Conservation (phyloP, 2,113 vertebrate species). For the Clarias macrocephalus region DNA sequence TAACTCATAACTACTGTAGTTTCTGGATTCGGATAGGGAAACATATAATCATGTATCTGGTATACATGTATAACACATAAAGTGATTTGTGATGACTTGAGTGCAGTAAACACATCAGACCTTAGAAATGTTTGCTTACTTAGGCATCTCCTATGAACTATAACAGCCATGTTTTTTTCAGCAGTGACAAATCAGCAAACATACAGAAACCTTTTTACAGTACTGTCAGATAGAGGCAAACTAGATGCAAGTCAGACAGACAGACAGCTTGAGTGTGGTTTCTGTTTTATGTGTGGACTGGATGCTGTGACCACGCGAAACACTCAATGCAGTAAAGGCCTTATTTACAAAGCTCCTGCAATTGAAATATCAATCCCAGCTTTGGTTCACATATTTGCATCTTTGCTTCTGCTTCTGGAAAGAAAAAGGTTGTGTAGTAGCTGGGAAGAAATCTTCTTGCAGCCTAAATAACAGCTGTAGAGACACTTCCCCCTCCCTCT, state of each 20-base stretch:
- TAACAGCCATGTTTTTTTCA: not conserved
- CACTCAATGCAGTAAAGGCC: conserved; percentile 7
- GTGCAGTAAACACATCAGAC: conserved; percentile 14
- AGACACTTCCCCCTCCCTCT: conserved; percentile 27
- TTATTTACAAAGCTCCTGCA: conserved; percentile 58
- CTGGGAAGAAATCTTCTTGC: conserved; percentile 31
- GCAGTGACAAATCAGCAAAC: conserved; percentile 21
- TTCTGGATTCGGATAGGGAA: not conserved
- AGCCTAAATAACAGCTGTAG: conserved; percentile 42
- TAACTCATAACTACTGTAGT: not conserved
- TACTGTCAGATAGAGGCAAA: conserved; percentile 33
- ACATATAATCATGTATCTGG: conserved; percentile 2
- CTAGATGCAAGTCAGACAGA: conserved; percentile 20
- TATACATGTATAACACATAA: conserved; percentile 4
- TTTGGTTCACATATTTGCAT: conserved; percentile 51
- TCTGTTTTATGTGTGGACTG: conserved; percentile 24
- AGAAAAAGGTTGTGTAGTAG: conserved; percentile 38
- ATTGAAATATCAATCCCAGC: conserved; percentile 43
- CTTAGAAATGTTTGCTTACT: not conserved
- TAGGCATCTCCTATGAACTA: not conserved
- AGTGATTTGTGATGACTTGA: conserved; percentile 21
- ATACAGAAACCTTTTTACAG: conserved; percentile 13
- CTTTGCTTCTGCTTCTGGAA: conserved; percentile 53
- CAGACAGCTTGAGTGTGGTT: conserved; percentile 24
- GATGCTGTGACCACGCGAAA: conserved; percentile 9